A percentile compares a stretch with the other conserved stretches of the same genome.
Evolutionary conservation across 2,888 invertebrate species (phyloP).

Genomic region (Drosophila rellima): DNA sequence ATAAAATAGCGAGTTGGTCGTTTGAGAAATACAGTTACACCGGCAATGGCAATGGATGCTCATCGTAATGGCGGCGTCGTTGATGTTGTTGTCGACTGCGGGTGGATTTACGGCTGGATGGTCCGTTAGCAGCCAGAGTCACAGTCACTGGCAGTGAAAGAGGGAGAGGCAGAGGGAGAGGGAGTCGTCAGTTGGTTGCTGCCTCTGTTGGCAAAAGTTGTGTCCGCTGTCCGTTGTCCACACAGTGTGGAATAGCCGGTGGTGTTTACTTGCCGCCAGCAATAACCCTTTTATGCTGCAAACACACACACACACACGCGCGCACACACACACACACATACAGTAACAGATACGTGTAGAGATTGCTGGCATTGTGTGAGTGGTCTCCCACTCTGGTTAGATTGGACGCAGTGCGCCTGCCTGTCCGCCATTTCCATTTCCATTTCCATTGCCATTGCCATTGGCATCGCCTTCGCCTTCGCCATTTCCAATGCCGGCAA

Average conservation of each 20-base stretch:
- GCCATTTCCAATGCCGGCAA: slow-evolving; percentile 22
- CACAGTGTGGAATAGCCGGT: slow-evolving; percentile 73
- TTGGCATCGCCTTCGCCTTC: slow-evolving; percentile 17
- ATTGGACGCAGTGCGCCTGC: slow-evolving; percentile 72
- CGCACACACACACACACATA: slow-evolving; percentile 25
- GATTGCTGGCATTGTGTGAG: slow-evolving; percentile 39
- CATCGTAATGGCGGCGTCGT: slow-evolving; percentile 62
- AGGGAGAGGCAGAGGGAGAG: slow-evolving; percentile 5
- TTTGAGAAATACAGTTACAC: slow-evolving; percentile 46
- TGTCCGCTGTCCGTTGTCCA: slow-evolving; percentile 49
- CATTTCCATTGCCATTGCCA: slow-evolving; percentile 52
- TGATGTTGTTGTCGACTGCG: slow-evolving; percentile 38
- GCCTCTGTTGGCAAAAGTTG: slow-evolving; percentile 15
- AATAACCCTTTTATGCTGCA: slow-evolving; percentile 78
- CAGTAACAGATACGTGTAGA: slow-evolving; percentile 18
- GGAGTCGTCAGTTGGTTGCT: slow-evolving; percentile 43
- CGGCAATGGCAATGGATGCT: slow-evolving; percentile 55
- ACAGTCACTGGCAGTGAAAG: not conserved
- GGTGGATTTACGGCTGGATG: slow-evolving; percentile 74
- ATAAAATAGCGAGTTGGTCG: slow-evolving; percentile 31
- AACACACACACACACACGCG: slow-evolving; percentile 26
- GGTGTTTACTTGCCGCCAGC: slow-evolving; percentile 82
- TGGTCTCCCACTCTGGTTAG: slow-evolving; percentile 62
- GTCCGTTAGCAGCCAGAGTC: slow-evolving; percentile 56
- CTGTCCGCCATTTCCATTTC: slow-evolving; percentile 68